These are phyloP conservation scores for Rhinopomastus cyanomelas DNA, from an alignment of 2,113 vertebrate species.

Conservation along the genomic window DNA sequence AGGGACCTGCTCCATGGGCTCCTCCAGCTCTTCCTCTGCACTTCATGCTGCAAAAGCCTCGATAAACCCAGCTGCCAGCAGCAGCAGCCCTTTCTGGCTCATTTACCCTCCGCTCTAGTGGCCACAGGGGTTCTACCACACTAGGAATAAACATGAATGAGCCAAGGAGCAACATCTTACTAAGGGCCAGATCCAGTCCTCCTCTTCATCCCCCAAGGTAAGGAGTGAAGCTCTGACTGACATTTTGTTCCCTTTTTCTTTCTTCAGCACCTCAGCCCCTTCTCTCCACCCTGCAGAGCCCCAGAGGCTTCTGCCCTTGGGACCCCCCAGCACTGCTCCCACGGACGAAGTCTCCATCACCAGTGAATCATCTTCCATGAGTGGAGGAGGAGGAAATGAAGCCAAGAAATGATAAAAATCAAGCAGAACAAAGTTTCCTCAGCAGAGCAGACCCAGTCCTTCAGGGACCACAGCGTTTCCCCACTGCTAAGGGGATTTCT, in stretches of 20 bases:
- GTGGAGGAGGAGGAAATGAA: background rate
- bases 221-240: background rate
- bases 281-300: background rate
- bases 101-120: background rate
- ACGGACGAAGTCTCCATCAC: background rate
- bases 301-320: background rate
- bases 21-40: background rate
- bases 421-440: background rate
- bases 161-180: background rate
- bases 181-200: background rate
- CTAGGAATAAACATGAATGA: background rate
- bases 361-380: accelerated
- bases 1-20: background rate
- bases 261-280: background rate
- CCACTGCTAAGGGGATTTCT: background rate
- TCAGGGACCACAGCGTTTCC: background rate
- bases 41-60: accelerated
- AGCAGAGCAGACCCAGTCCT: accelerated
- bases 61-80: background rate
- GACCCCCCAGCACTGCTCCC: background rate
- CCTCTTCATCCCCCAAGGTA: background rate
- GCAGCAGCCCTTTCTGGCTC: background rate
- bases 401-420: background rate
- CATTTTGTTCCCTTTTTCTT: background rate
- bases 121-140: background rate